Base-by-base conservation (phyloP, 2,113 vertebrate genomes). In the Callaeas wilsoni region DNA sequence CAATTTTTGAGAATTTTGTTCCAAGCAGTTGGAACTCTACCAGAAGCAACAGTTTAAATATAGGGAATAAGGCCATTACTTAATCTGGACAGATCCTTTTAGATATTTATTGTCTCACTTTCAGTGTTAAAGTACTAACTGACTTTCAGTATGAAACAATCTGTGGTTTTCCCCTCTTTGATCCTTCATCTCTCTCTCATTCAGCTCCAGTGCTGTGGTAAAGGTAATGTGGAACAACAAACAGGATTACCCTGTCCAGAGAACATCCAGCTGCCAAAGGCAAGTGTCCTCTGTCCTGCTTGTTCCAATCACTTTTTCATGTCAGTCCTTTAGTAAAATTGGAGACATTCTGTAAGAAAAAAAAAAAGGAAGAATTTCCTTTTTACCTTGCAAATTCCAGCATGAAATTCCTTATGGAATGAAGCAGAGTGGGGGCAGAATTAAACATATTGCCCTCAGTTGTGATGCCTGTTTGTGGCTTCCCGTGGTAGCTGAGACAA, bases 201-300 rank as follows among this genome's bases (percentile, higher is more conserved):
- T 55, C 91, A 98, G 98, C 97, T 98, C 89, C 97, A 98, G 41
- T 98, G 98, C 94, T 98, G 98, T 95, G 98, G 98, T 64, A 98
- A 97, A 96, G 97, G 52, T 46, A 82, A 91, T 23, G 97, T 39
- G 47, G 96, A 97, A n/a, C 90, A 96, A n/a, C 94, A 79, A 75
- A 84, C 75, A 4, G 97, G 87, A 70, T 83, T 97, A 60, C 97
- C 98, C 2, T 98, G 98, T 50, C 98, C 97, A 75, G 98, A 98
- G 94, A 98, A 97, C 25, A 95, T 98, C 50, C 96, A 95, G 42
- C 60, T 73, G 77, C 97, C 97, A 94, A 98, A 98, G 97, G 98
- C 98, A 95, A 97, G 97, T 92, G 7, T 52, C 44, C 42, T 85
- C 73, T 75, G 3, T 57, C 73, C 55, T 78, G 59, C 7, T 55